These are phyloP conservation scores for Carcinoscorpius rotundicauda DNA, from an alignment of 1,140 invertebrate species.

Conservation along the genomic window DNA sequence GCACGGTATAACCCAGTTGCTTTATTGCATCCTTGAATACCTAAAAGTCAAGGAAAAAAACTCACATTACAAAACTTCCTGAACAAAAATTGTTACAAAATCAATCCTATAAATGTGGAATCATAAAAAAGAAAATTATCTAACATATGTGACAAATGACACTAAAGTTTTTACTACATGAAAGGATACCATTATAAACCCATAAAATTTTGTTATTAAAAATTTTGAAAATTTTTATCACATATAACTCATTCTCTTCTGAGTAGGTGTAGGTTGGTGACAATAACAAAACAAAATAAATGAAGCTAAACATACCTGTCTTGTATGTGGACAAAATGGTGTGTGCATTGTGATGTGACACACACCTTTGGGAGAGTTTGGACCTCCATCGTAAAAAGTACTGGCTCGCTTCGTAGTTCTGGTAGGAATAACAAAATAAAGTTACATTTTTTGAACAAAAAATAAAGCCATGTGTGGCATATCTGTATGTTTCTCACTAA, in stretches of 20 bases:
- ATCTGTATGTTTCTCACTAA: no score
- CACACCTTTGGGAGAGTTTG: constrained; percentile 48
- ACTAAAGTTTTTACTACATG: no score
- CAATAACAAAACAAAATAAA: no score
- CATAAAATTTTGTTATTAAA: no score
- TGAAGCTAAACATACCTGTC: constrained; percentile 8
- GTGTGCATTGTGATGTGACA: constrained; percentile 87
- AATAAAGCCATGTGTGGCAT: no score
- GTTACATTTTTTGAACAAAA: neutral
- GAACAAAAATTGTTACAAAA: constrained; percentile 4
- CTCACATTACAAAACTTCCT: neutral
- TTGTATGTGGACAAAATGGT: constrained; percentile 56
- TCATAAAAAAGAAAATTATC: no score
- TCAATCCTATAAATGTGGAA: no score
- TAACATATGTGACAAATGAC: no score
- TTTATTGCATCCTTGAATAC: constrained; percentile 49
- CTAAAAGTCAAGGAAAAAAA: constrained; percentile 22
- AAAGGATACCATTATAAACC: no score
- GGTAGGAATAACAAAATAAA: constrained; percentile 9
- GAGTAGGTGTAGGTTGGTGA: no score
- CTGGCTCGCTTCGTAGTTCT: constrained; percentile 50
- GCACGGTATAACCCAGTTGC: constrained; percentile 44
- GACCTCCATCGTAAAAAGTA: constrained; percentile 80
- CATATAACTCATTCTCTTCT: no score
- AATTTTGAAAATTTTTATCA: no score